Conservation (phyloP, 2,888 invertebrate genomes). For the Drosophila lutescens region DNA sequence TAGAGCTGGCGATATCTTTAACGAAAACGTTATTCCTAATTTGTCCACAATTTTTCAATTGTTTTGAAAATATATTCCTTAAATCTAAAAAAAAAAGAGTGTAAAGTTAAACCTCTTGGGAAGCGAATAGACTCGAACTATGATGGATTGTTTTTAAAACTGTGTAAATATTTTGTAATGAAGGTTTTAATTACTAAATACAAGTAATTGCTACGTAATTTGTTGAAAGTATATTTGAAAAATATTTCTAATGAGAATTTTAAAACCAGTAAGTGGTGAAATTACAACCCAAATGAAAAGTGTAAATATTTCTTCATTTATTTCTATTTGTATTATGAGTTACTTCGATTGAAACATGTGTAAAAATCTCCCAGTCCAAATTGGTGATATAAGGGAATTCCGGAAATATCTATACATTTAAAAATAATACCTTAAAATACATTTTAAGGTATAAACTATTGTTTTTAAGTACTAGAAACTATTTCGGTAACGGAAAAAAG, state of each 20-base stretch:
- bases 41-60: too few species aligned
- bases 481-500: too few species aligned
- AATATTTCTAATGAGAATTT: too few species aligned
- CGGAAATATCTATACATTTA: too few species aligned
- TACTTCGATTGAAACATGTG: background rate
- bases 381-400: too few species aligned
- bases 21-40: slow-evolving; percentile 1
- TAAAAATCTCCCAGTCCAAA: background rate
- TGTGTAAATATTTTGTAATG: slow-evolving; percentile 15
- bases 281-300: background rate
- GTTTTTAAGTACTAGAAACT: too few species aligned
- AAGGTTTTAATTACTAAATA: background rate
- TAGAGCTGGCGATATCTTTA: slow-evolving; percentile 10
- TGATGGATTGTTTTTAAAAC: background rate
- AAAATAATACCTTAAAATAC: too few species aligned
- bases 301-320: background rate
- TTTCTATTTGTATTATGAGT: background rate
- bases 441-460: too few species aligned
- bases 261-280: background rate
- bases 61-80: background rate
- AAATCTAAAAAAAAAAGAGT: background rate
- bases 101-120: background rate
- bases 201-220: background rate
- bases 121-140: slow-evolving; percentile 32
- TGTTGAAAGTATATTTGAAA: background rate